These are phyloP conservation scores for Siniperca chuatsi DNA, from an alignment of 2,113 vertebrate species.

Conservation along the genomic window DNA sequence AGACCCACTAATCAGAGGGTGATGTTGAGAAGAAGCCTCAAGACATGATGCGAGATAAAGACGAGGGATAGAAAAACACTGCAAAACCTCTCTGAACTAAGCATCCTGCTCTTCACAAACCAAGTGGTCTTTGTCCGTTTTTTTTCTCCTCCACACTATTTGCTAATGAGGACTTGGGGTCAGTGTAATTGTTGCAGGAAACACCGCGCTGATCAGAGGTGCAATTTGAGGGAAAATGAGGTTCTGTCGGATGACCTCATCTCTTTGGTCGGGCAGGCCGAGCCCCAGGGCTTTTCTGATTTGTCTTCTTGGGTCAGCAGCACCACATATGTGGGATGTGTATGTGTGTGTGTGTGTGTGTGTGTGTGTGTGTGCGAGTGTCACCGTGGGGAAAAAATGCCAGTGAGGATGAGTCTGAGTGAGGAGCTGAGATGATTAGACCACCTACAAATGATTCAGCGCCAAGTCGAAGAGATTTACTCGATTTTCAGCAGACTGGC, in stretches of 20 bases:
- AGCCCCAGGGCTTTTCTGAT: conserved; percentile 78
- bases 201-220: conserved; percentile 84
- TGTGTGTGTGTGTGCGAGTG: conserved; percentile 45
- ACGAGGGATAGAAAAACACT: conserved; percentile 43
- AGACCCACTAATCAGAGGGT: conserved; percentile 76
- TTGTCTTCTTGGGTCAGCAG: conserved; percentile 81
- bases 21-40: conserved; percentile 72
- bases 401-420: conserved; percentile 68
- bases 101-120: conserved; percentile 68
- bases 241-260: conserved; percentile 82
- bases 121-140: conserved; percentile 72
- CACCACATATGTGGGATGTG: conserved; percentile 72
- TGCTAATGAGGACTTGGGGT: conserved; percentile 83
- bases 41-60: conserved; percentile 67
- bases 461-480: conserved; percentile 55
- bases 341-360: conserved; percentile 29
- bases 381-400: conserved; percentile 44
- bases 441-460: conserved; percentile 74
- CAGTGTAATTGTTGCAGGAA: conserved; percentile 86
- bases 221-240: conserved; percentile 85
- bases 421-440: conserved; percentile 76
- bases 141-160: conserved; percentile 65
- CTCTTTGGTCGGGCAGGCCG: conserved; percentile 73
- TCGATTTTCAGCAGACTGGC: conserved; percentile 38
- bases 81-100: conserved; percentile 34